These are phyloP conservation scores for Nomada goodeniana DNA, from an alignment of 2,888 invertebrate species.

Conservation along the genomic window DNA sequence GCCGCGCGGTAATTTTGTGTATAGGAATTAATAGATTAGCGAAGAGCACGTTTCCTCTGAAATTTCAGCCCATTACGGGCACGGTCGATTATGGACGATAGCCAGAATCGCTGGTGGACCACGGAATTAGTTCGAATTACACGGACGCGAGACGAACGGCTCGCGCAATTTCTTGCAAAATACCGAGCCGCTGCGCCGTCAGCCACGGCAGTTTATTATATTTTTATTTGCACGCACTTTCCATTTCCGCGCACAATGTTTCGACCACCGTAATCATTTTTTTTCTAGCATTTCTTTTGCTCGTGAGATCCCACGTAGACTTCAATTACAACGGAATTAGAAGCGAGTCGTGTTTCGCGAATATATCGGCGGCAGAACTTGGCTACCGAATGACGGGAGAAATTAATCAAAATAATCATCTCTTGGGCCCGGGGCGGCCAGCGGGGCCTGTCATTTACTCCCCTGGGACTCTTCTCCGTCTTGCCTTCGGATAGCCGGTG, in stretches of 20 bases:
- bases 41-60: slow-evolving; percentile 82
- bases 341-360: slow-evolving; percentile 64
- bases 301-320: slow-evolving; percentile 27
- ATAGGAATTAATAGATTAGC: slow-evolving; percentile 83
- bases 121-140: slow-evolving; percentile 81
- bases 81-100: slow-evolving; percentile 79
- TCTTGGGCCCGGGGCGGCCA: slow-evolving; percentile 72
- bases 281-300: neutral
- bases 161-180: slow-evolving; percentile 63
- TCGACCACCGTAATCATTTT: neutral
- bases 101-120: slow-evolving; percentile 80
- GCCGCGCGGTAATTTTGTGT: slow-evolving; percentile 76
- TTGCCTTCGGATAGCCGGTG: slow-evolving; percentile 55
- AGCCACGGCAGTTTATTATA: slow-evolving; percentile 5
- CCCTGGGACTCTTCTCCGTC: slow-evolving; percentile 68
- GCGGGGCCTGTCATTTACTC: slow-evolving; percentile 77
- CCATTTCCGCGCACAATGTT: neutral
- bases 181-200: slow-evolving; percentile 23
- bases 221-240: neutral
- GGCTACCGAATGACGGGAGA: slow-evolving; percentile 79
- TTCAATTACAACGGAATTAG: slow-evolving; percentile 54
- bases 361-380: slow-evolving; percentile 70
- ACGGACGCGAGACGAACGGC: slow-evolving; percentile 59
- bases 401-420: slow-evolving; percentile 81
- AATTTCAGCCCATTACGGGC: slow-evolving; percentile 80